These are phyloP conservation scores for Lydus trimaculatus DNA, from an alignment of 2,888 invertebrate species.

Conservation along the genomic window DNA sequence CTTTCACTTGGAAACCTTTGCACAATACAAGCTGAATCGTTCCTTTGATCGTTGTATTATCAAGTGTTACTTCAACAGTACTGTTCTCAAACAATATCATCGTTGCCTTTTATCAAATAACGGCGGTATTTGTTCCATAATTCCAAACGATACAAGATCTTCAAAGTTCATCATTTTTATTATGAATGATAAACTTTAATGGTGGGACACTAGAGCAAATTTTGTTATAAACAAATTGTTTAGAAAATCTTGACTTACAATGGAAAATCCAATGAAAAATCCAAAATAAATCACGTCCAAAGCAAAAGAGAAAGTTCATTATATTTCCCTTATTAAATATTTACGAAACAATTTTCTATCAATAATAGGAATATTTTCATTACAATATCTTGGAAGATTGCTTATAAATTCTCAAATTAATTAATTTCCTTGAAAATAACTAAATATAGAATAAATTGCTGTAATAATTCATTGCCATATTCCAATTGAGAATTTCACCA, in stretches of 20 bases:
- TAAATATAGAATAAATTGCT: neutral
- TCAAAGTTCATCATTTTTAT: neutral
- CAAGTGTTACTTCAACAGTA: neutral
- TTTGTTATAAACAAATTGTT: too few species aligned
- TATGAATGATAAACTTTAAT: too few species aligned
- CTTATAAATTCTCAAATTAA: neutral
- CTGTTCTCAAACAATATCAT: neutral
- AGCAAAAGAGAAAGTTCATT: neutral
- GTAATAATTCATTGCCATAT: neutral
- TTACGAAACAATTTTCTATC: constrained; percentile 2
- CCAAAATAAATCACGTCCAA: too few species aligned
- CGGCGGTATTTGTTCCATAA: neutral
- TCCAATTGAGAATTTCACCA: neutral
- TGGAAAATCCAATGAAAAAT: too few species aligned
- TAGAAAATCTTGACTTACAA: too few species aligned
- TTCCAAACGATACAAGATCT: neutral
- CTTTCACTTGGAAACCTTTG: neutral
- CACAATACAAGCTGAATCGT: neutral
- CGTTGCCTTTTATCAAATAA: neutral
- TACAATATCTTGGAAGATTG: neutral
- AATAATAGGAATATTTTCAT: neutral
- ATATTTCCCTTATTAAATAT: neutral
- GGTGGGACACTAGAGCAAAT: too few species aligned
- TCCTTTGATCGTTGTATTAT: neutral
- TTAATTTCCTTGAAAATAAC: neutral